Conservation (phyloP, 2,888 invertebrate species). For the Drosophila atroscutellata region DNA sequence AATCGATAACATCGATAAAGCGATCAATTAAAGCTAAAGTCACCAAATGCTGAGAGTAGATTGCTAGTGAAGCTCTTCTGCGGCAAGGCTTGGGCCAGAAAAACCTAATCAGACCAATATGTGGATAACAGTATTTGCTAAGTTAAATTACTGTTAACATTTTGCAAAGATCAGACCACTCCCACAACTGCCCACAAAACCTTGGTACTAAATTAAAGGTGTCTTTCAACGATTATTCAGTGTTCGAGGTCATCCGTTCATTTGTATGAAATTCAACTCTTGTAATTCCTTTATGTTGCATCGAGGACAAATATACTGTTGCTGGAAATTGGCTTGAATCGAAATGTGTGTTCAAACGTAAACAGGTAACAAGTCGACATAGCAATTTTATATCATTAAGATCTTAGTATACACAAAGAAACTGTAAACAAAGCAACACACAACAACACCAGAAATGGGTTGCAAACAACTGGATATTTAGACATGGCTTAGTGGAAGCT, state of each 20-base stretch:
- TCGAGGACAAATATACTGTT: not conserved
- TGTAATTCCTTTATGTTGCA: not conserved
- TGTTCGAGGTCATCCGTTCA: not conserved
- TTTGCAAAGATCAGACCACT: not conserved
- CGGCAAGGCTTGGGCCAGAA: not conserved
- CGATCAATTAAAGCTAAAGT: not conserved
- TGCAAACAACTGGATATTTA: constrained; percentile 53
- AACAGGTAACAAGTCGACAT: constrained; percentile 25
- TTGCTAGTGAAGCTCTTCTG: not conserved
- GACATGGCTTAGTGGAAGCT: constrained; percentile 62
- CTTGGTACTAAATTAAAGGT: not conserved
- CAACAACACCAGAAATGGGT: constrained; percentile 64
- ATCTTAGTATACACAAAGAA: constrained; percentile 20
- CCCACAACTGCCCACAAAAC: not conserved
- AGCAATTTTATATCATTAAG: constrained; percentile 12
- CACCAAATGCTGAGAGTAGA: not conserved
- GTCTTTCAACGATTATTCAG: not conserved
- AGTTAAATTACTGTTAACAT: not conserved
- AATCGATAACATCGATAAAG: not conserved
- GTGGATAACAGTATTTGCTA: not conserved
- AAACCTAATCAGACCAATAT: not conserved
- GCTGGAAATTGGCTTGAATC: not conserved
- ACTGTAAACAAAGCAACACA: constrained; percentile 61
- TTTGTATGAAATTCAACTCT: not conserved
- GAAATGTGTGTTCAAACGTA: constrained; percentile 10